Base-by-base conservation (phyloP, 2,888 invertebrate genomes). In the Campaea margaritaria region DNA sequence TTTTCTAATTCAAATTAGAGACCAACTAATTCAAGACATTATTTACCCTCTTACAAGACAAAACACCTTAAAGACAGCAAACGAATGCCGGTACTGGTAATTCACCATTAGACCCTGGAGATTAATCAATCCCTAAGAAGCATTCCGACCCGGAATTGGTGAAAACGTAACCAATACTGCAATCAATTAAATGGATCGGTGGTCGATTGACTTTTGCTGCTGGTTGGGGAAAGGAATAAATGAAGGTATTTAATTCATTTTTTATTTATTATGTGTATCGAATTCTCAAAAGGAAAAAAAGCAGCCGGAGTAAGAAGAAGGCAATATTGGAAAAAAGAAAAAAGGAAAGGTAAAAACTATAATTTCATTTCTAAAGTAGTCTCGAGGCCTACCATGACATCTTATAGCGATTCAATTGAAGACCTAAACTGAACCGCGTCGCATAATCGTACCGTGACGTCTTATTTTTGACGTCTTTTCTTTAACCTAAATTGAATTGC, bases 71-170 rank as follows among this genome's bases (percentile, higher is more conserved):
- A 78, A 67, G 69, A 69, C 75, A 72, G 75, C 72, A 74, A 76
- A 81, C 77, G 81, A 81, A 80, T 81, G 70, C 73, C 68, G 73
- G 74, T 73, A 80, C 74, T 75, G 72, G 75, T 76, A 78, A 78
- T 78, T 75, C 74, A 75, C 80, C 81, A 85, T 86, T 85, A 83
- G 76, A 67, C 77, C 82, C 75, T 67, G 62, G 74, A 78, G 82
- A 86, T 87, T 86, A 86, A 87, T 87, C 84, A 84, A 74, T 79
- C 78, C 77, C 81, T 75, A 77, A 76, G 78, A 76, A 77, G 75
- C 82, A 77, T 79, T 80, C 81, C 83, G 82, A 81, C 72, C 74
- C 72, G 76, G 74, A 81, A 83, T 82, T 83, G 73, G 79, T 81
- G 77, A 55, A 79, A 78, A 81, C 79, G 79, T 77, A 74, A 74